Conservation (phyloP, 2,113 vertebrate species). For the Tonatia bakeri region DNA sequence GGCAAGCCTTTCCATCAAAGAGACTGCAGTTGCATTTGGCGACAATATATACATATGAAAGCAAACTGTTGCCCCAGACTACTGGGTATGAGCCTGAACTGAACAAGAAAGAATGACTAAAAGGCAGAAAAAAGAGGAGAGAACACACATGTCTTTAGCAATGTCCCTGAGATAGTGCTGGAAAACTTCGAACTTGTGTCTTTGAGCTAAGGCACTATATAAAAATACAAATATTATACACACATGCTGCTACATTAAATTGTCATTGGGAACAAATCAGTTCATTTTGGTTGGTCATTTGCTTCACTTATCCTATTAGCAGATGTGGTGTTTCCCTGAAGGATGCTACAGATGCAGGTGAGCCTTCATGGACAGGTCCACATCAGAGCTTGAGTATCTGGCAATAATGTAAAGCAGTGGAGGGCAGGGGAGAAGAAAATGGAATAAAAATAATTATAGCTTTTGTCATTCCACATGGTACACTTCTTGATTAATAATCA, state of each 20-base stretch:
- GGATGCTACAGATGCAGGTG: neutral
- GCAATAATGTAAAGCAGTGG: neutral
- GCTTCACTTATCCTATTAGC: neutral
- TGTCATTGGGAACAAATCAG: neutral
- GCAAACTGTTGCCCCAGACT: neutral
- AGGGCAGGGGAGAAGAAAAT: accelerated
- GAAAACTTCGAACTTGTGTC: neutral
- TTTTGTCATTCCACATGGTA: neutral
- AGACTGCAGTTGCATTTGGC: neutral
- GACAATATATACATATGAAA: neutral
- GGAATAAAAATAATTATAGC: neutral
- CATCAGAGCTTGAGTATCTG: neutral
- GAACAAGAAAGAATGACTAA: neutral
- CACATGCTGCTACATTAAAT: neutral
- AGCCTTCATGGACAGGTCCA: neutral
- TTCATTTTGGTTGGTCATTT: neutral
- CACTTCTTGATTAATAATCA: neutral
- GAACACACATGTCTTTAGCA: neutral
- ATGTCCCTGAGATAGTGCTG: neutral
- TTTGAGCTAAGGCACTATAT: neutral
- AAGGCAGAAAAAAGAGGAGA: neutral
- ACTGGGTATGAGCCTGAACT: neutral
- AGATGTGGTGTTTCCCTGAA: neutral
- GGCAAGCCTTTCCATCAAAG: neutral
- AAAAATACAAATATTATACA: neutral